phyloP scores from a whole-genome alignment of 2,113 vertebrate genomes.

The Campylomormyrus numenius region DNA sequence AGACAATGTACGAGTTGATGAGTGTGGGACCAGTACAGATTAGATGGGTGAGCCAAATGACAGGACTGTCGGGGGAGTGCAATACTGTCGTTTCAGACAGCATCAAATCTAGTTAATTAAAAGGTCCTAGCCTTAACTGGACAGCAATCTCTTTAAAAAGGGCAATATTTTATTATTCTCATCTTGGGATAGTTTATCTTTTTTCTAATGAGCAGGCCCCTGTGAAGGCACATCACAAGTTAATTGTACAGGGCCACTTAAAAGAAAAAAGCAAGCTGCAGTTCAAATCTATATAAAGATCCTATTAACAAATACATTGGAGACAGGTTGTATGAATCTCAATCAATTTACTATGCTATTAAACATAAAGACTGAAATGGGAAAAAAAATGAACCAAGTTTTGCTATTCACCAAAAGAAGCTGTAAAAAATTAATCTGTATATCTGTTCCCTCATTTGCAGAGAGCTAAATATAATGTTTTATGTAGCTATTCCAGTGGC shows the following conservation, averaged over 20 bases:
- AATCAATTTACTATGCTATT: neutral
- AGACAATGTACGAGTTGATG: neutral
- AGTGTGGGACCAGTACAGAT: neutral
- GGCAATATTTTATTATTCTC: neutral
- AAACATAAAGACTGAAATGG: neutral
- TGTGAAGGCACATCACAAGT: neutral
- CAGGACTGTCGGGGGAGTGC: neutral
- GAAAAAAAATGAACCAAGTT: conserved; percentile 8
- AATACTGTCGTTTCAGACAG: neutral
- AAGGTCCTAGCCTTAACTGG: neutral
- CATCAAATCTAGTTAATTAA: neutral
- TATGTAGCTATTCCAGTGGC: neutral
- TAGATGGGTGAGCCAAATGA: neutral
- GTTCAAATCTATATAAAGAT: neutral
- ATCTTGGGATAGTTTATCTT: neutral
- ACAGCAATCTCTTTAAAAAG: neutral
- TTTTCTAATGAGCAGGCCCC: neutral
- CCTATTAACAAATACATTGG: conserved; percentile 9
- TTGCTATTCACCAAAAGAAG: neutral
- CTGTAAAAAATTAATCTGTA: neutral
- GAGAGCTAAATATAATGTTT: neutral
- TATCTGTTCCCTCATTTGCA: neutral
- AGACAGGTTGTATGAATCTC: neutral
- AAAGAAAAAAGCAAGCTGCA: neutral
- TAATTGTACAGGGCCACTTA: neutral